A percentile compares a stretch with the other conserved stretches of the same genome.
phyloP scores from a whole-genome alignment of 2,888 invertebrate genomes.

The Eledone cirrhosa region DNA sequence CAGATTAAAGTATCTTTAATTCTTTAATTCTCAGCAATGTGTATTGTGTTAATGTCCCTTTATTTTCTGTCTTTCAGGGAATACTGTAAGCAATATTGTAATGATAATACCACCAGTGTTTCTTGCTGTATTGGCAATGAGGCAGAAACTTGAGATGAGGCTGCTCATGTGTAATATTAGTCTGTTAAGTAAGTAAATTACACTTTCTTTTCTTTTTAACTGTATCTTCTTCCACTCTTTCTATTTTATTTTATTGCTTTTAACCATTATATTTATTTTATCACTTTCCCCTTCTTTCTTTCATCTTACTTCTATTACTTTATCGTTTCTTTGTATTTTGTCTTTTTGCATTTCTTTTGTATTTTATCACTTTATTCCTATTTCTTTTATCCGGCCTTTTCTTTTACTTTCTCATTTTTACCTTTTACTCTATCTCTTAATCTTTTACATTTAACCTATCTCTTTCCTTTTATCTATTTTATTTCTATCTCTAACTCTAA shows the following conservation, averaged over 20 bases:
- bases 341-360: no score
- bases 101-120: conserved; percentile 69
- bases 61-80: conserved; percentile 64
- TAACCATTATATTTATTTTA: neutral
- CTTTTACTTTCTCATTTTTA: no score
- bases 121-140: conserved; percentile 63
- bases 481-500: no score
- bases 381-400: no score
- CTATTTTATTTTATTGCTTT: neutral
- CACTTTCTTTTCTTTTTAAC: conserved; percentile 12
- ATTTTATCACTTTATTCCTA: no score
- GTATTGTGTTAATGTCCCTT: neutral
- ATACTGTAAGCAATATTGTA: conserved; percentile 69
- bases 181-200: conserved; percentile 60
- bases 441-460: no score
- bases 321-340: no score
- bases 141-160: conserved; percentile 63
- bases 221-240: neutral
- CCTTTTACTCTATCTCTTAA: no score
- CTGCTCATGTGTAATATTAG: conserved; percentile 65
- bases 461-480: no score
- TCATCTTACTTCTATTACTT: no score
- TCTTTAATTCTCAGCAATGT: neutral
- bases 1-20: no score
- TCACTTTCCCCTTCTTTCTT: no score